phyloP scores from a whole-genome alignment of 2,797 vertebrate genomes.

The Toxotes lorentzi region DNA sequence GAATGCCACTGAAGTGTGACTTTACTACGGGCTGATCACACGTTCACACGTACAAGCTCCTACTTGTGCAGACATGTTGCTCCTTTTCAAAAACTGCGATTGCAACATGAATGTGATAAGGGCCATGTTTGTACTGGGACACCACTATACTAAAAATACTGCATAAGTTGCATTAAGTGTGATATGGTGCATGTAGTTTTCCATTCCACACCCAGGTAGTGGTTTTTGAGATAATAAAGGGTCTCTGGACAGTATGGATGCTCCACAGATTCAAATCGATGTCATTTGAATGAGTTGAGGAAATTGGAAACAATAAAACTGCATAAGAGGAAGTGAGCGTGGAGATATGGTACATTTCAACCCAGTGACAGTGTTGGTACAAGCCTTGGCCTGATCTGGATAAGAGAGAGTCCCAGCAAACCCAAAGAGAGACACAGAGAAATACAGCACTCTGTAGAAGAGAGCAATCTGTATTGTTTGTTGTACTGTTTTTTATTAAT shows the following conservation, averaged over 20 bases:
- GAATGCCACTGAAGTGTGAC: constrained; percentile 68
- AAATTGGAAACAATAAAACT: constrained; percentile 70
- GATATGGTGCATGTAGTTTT: constrained; percentile 7
- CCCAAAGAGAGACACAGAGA: constrained; percentile 2
- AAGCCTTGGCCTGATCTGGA: constrained; percentile 55
- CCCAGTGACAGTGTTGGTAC: constrained; percentile 47
- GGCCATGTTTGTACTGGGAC: constrained; percentile 6
- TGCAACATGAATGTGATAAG: constrained; percentile 22
- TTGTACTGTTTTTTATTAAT: not conserved
- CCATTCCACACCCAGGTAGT: constrained; percentile 22
- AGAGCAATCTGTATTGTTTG: not conserved
- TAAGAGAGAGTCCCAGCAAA: not conserved
- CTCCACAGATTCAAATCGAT: constrained; percentile 39
- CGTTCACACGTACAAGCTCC: constrained; percentile 29
- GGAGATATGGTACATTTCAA: constrained; percentile 47
- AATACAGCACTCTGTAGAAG: too few species aligned
- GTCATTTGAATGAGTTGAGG: constrained; percentile 61
- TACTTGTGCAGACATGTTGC: constrained; percentile 33
- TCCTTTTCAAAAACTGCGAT: constrained; percentile 11
- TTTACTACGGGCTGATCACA: constrained; percentile 52
- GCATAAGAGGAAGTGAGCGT: constrained; percentile 55
- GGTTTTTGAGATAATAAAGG: constrained; percentile 25
- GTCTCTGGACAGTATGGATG: constrained; percentile 30
- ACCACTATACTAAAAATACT: not conserved
- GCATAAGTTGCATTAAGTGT: not conserved